These are phyloP conservation scores for Gallinago media DNA, from an alignment of 2,113 vertebrate genomes.

Conservation along the genomic window DNA sequence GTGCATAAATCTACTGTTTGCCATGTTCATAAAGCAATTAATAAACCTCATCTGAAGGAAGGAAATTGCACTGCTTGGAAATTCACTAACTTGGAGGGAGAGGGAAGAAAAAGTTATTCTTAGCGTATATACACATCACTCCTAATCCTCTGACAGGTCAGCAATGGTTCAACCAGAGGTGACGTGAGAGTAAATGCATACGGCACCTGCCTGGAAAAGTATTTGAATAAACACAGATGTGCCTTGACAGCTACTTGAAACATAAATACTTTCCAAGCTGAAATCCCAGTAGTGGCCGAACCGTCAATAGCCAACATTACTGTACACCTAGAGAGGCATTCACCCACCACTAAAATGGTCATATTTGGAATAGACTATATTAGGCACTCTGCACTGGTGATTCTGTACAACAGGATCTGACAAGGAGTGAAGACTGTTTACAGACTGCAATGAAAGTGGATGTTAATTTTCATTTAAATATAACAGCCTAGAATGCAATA, in stretches of 20 bases:
- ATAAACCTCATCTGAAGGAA: slow-evolving; percentile 5
- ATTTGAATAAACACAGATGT: slow-evolving; percentile 42
- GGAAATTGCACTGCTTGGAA: neutral
- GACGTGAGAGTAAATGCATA: slow-evolving; percentile 44
- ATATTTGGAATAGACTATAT: neutral
- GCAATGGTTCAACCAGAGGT: slow-evolving; percentile 26
- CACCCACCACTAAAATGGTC: neutral
- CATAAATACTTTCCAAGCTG: slow-evolving; percentile 27
- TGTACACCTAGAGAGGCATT: neutral
- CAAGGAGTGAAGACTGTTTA: neutral
- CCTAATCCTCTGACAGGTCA: neutral
- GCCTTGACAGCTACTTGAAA: slow-evolving; percentile 57
- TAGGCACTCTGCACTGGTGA: neutral
- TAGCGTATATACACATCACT: slow-evolving; percentile 12
- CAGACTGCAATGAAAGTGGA: neutral
- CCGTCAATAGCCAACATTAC: neutral
- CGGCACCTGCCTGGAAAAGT: slow-evolving; percentile 37
- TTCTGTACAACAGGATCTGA: neutral
- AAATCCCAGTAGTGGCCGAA: neutral
- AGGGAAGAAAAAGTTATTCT: slow-evolving; percentile 17
- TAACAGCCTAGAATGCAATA: neutral
- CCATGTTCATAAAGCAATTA: neutral
- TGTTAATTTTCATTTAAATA: neutral
- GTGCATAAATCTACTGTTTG: slow-evolving; percentile 24
- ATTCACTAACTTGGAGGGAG: neutral